Evolutionary conservation across 1,140 invertebrate species (phyloP).

Genomic region (Babylonia areolata): DNA sequence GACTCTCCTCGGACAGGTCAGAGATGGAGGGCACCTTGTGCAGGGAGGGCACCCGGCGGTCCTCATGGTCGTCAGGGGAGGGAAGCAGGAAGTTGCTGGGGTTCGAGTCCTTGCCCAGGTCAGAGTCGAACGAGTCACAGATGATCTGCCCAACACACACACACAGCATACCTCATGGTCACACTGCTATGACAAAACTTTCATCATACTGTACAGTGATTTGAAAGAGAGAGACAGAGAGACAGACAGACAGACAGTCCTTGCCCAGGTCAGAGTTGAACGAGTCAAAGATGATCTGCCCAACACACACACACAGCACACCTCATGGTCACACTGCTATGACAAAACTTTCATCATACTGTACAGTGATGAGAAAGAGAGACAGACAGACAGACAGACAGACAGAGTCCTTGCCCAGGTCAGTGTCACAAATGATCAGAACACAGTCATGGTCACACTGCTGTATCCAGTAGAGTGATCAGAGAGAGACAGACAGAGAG

Average conservation of each 20-base stretch:
- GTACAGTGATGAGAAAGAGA: background rate
- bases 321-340: no score
- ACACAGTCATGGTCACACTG: no score
- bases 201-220: background rate
- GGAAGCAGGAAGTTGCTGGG: slow-evolving; percentile 22
- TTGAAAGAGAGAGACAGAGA: background rate
- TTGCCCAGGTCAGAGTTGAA: background rate
- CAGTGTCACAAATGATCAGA: no score
- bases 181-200: background rate
- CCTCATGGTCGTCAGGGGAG: slow-evolving; percentile 33
- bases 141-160: slow-evolving; percentile 4
- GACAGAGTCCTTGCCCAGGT: no score
- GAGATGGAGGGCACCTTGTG: slow-evolving; percentile 56
- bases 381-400: background rate
- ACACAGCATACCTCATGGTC: background rate
- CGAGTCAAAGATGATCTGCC: background rate
- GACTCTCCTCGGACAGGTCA: slow-evolving; percentile 53
- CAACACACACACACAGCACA: no score
- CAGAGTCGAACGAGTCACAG: slow-evolving; percentile 25
- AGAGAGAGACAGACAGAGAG: no score
- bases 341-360: background rate
- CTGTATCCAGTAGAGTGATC: no score
- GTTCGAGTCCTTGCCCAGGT: background rate
- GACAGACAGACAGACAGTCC: background rate
- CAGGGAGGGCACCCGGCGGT: slow-evolving; percentile 43